A percentile compares a stretch with the other conserved stretches of the same genome.
These are phyloP conservation scores for Amblyopsis rosae DNA, from an alignment of 2,113 vertebrate species.

Conservation along the genomic window DNA sequence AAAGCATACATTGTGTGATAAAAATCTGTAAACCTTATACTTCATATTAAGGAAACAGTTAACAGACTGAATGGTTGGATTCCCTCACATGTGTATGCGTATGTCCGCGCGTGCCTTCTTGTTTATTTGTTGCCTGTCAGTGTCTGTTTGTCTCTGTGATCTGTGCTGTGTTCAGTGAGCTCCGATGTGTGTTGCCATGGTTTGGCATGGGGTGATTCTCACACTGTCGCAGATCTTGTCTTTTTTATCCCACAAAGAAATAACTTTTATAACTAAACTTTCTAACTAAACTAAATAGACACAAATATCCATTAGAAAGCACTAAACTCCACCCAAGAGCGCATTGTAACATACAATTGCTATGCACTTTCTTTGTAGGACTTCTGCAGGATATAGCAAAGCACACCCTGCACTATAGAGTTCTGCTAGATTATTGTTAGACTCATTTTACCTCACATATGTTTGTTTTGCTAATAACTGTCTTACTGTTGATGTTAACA, in stretches of 20 bases:
- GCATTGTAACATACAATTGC: no score
- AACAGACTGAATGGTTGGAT: constrained; percentile 9
- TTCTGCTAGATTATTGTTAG: no score
- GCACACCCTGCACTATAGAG: no score
- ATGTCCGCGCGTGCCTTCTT: neutral
- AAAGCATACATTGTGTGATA: constrained; percentile 27
- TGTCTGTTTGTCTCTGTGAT: neutral
- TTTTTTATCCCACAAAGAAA: constrained; percentile 57
- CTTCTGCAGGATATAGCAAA: no score
- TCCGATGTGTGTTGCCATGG: neutral
- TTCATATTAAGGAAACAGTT: constrained; percentile 8
- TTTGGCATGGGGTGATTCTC: constrained; percentile 2
- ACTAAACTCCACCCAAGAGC: no score
- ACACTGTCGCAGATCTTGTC: constrained; percentile 27
- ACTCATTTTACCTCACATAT: no score
- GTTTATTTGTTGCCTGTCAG: neutral
- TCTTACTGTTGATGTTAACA: no score
- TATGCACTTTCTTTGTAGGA: no score
- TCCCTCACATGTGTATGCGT: constrained; percentile 1
- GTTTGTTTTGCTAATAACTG: no score
- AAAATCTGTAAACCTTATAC: constrained; percentile 30
- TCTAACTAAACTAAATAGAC: neutral
- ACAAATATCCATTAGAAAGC: no score
- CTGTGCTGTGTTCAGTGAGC: neutral
- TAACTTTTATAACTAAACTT: constrained; percentile 18